These are phyloP conservation scores for Halisarca cf. caerulea DNA, from an alignment of 37 sponge, comb jelly and placozoan genomes.

Conservation along the genomic window DNA sequence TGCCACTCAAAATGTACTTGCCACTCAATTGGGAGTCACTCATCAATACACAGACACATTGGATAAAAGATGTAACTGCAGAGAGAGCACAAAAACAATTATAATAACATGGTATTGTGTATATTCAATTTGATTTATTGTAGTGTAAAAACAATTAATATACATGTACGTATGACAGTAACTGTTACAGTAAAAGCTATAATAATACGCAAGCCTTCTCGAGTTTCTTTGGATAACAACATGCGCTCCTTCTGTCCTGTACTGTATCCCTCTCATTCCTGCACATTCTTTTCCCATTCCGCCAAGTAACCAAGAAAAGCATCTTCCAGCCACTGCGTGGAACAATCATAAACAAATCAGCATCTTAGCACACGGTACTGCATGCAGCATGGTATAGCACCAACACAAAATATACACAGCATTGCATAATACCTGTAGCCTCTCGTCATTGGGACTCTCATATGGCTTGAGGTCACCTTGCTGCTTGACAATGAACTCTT, in stretches of 20 bases:
- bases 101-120: too few relatives aligned
- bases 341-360: background rate
- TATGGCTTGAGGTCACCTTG: slow-evolving; percentile 53
- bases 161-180: background rate
- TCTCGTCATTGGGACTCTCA: slow-evolving; percentile 27
- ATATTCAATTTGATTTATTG: too few relatives aligned
- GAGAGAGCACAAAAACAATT: too few relatives aligned
- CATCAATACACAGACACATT: background rate
- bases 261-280: background rate
- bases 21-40: background rate
- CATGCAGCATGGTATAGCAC: too few relatives aligned
- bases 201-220: slow-evolving; percentile 1
- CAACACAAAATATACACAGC: too few relatives aligned
- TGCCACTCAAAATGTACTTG: background rate
- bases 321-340: slow-evolving; percentile 1
- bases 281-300: slow-evolving; percentile 3
- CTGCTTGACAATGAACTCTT: slow-evolving; percentile 1
- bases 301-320: background rate
- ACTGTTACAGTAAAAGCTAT: too few relatives aligned
- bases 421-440: slow-evolving; percentile 28
- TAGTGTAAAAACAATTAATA: background rate
- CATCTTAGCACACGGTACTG: background rate
- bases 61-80: background rate
- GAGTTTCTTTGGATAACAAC: background rate
- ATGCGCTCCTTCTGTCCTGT: slow-evolving; percentile 12